Evolutionary conservation across 2,888 invertebrate genomes (phyloP).

Genomic region (Scrobipalpa costella): DNA sequence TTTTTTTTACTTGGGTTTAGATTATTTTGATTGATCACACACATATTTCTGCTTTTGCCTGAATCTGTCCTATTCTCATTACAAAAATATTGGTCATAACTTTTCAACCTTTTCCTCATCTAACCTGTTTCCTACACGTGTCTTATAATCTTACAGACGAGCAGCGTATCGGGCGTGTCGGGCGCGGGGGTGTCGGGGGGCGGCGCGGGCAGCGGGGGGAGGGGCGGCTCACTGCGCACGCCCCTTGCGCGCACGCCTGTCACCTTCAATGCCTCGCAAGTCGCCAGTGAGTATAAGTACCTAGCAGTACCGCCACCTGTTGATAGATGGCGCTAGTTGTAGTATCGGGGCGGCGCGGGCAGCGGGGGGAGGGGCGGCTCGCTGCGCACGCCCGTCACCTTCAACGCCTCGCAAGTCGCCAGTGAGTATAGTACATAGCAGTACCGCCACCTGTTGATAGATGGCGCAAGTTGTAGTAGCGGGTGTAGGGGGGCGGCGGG

Average conservation of each 20-base stretch:
- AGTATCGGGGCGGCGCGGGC: conserved; percentile 45
- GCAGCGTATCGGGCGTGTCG: conserved; percentile 49
- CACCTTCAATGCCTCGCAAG: conserved; percentile 74
- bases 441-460: too few relatives aligned
- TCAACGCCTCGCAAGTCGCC: conserved; percentile 73
- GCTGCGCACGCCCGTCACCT: conserved; percentile 74
- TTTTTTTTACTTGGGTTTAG: too few relatives aligned
- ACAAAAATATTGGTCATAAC: too few relatives aligned
- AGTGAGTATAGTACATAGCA: conserved; percentile 65
- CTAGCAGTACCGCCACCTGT: background rate
- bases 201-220: conserved; percentile 50
- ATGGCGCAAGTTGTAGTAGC: too few relatives aligned
- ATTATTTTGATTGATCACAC: too few relatives aligned
- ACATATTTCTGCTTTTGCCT: too few relatives aligned
- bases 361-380: conserved; percentile 65
- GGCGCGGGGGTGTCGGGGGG: conserved; percentile 38
- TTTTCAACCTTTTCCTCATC: too few relatives aligned
- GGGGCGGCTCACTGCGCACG: conserved; percentile 71
- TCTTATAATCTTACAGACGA: conserved; percentile 48
- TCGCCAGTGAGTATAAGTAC: conserved; percentile 65
- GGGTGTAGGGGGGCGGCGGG: conserved; percentile 48
- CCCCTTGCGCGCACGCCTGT: conserved; percentile 76
- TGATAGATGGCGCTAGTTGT: background rate
- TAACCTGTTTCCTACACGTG: conserved; percentile 8
- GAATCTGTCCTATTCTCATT: too few relatives aligned